Base-by-base conservation (phyloP, 2,888 invertebrate genomes). In the Malacosoma neustria region DNA sequence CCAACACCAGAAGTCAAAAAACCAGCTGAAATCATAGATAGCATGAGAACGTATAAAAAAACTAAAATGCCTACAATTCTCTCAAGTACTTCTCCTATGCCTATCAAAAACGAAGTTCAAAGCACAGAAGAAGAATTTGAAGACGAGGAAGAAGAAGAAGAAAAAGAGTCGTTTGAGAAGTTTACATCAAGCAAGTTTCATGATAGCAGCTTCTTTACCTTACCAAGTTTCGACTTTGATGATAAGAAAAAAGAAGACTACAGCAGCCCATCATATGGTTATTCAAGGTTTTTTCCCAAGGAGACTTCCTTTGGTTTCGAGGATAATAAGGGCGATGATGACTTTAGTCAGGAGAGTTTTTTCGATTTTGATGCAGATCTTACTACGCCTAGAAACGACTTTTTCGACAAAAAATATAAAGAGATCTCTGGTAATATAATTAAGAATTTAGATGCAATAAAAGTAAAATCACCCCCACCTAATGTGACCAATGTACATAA, bases 371-470 rank as follows among this genome's bases (percentile, higher is more conserved):
- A 71, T 38, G 57, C 58, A 22, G 81, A 81, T 38, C 53, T 87
- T 29, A 89, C 89, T 6, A 89, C 89, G n/a, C 87, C 88, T 9
- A 80, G 73, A 57, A 77, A 85, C 36, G 75, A 80, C 37, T 76
- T 74, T 45, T 89, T 89, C 44, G 89, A 89, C 52, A 73, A 84
- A 47, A 87, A 84, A 49, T 87, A 70, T 51, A 68, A 81, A 45
- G 72, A 85, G 54, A 77, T 89, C 41, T 85, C 87, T 13, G 72
- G 82, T 37, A 87, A 87, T 54, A 87, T 89, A 43, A 76, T 76
- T 42, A 85, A 87, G 51, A 85, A 87, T 40, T 66, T 89, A 57
- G 76, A 70, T 30, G 55, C 66, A 39, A 68, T 72, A 30, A 72
- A 73, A 60, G 45, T 61, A 30, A 74, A 70, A 52, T 51, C 66